These are phyloP conservation scores for Acromyrmex charruanus DNA, from an alignment of 1,140 invertebrate species.

Conservation along the genomic window DNA sequence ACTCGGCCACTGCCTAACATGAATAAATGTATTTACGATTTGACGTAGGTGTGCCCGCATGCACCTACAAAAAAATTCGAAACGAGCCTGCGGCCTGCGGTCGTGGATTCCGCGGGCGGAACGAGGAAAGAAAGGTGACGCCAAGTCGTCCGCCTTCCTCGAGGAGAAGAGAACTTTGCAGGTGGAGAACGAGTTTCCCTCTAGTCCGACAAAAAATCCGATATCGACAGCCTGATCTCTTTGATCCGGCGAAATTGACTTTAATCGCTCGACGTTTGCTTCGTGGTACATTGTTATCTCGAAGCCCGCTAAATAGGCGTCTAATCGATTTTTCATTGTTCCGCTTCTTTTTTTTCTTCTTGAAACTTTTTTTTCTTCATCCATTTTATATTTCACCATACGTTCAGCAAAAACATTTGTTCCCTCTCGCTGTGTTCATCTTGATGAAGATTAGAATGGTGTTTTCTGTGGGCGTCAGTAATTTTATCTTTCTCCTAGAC, in stretches of 20 bases:
- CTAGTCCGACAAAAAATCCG: constrained; percentile 28
- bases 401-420: constrained; percentile 17
- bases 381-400: not conserved
- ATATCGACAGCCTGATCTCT: constrained; percentile 66
- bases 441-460: not conserved
- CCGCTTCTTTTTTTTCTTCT: not conserved
- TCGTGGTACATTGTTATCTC: constrained; percentile 10
- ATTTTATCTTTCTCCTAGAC: constrained; percentile 1
- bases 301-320: constrained; percentile 39
- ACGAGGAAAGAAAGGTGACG: constrained; percentile 18
- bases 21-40: constrained; percentile 80
- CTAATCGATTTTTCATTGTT: constrained; percentile 57
- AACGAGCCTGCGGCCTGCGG: constrained; percentile 67
- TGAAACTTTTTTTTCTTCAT: not conserved
- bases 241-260: constrained; percentile 68
- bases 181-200: constrained; percentile 71
- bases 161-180: constrained; percentile 59
- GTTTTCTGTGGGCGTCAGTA: not conserved
- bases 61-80: constrained; percentile 68
- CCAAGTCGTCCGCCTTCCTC: constrained; percentile 47
- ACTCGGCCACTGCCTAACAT: constrained; percentile 76
- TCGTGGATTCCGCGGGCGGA: constrained; percentile 66
- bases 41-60: constrained; percentile 78
- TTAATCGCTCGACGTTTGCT: constrained; percentile 48
- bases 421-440: not conserved